Percentiles rank a stretch among this genome's conserved stretches.
Conservation (phyloP, 2,113 vertebrate genomes). For the Onychostruthus taczanowskii region DNA sequence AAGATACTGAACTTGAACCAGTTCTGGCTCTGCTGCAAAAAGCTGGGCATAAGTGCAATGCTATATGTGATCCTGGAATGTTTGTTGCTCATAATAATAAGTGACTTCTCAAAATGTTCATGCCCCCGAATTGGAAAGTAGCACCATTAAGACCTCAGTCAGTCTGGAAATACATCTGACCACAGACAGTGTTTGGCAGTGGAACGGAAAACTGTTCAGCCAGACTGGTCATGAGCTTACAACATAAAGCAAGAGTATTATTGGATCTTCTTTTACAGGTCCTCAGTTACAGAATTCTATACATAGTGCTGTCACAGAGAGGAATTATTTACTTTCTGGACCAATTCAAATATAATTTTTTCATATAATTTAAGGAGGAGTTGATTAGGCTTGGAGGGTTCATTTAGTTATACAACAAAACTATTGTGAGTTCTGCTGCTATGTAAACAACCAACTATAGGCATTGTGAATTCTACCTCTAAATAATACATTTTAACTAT, state of each 20-base stretch:
- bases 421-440: not conserved
- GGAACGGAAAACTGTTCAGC: not conserved
- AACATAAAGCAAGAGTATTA: not conserved
- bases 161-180: not conserved
- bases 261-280: not conserved
- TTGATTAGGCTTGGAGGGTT: not conserved
- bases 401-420: not conserved
- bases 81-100: not conserved
- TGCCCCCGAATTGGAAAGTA: not conserved
- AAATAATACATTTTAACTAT: not conserved
- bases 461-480: not conserved
- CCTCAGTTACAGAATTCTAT: not conserved
- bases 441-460: accelerated
- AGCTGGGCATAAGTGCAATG: not conserved
- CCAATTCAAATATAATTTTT: not conserved
- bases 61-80: not conserved
- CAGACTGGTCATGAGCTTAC: not conserved
- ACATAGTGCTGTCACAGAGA: not conserved
- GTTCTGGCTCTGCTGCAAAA: not conserved
- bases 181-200: not conserved
- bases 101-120: not conserved
- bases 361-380: not conserved
- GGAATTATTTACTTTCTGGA: not conserved
- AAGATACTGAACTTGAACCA: not conserved
- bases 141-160: not conserved